Evolutionary conservation across 2,888 invertebrate genomes (phyloP), one percentile per base, ranked within the genome.

Genomic region (Pterobdella sp.): DNA sequence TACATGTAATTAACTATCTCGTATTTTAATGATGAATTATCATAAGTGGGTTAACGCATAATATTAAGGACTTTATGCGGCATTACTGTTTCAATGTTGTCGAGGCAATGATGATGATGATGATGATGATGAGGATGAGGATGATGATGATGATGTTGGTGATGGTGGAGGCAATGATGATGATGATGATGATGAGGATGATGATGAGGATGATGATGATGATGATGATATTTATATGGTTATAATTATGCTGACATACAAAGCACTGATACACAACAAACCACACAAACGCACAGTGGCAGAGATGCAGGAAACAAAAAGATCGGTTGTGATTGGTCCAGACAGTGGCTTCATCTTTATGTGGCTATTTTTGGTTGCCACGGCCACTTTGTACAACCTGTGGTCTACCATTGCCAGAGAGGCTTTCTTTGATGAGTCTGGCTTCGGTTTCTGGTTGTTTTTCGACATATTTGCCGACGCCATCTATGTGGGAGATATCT

Each of bases 281-380:
- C 49, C 7, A 42, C 49, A 42, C n/a, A n/a, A n/a, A n/a, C n/a
- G n/a, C n/a, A n/a, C n/a, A n/a, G n/a, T n/a, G n/a, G n/a, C 49
- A 42, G 49, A 42, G 22, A 22, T 22, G 10, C 14, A 63, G n/a
- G 31, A 7, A 63, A 14, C 63, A 26, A 26, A 63, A 63, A 7
- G 18, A n/a, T 64, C 56, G 22, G 78, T 79, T 60, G 82, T 95
- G 72, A 90, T 95, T 78, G 94, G 94, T 85, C 94, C 94, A 0
- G 94, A 95, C 85, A 93, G 93, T 81, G 93, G 92, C 85, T 91
- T 93, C 85, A 93, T 93, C 87, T 94, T 93, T 86, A 91, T 93
- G 84, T 95, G 95, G 95, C 85, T 95, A 79, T 90, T 92, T 87
- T 84, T 93, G 77, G 88, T 94, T 79, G 93, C 94, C 68, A 84